Conservation (phyloP, 2,113 vertebrate genomes). For the Pheucticus melanocephalus region DNA sequence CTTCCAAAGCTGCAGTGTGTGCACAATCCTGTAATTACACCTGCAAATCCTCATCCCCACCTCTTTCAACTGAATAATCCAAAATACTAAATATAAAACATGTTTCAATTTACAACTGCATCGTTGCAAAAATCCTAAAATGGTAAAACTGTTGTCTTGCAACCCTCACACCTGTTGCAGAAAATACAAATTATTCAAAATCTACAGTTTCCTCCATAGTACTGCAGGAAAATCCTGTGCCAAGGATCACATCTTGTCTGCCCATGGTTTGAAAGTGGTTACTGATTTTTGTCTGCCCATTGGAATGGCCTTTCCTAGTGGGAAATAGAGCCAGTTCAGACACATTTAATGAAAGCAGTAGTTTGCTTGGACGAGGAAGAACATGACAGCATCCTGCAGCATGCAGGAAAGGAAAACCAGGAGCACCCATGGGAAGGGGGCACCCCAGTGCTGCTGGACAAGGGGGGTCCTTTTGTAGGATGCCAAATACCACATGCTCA, state of each 20-base stretch:
- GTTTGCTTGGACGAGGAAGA: neutral
- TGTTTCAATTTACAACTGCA: neutral
- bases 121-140: neutral
- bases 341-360: neutral
- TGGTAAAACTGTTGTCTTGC: neutral
- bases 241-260: neutral
- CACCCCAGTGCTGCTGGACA: neutral
- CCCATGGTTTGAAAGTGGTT: neutral
- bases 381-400: neutral
- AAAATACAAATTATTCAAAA: neutral
- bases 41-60: neutral
- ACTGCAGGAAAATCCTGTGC: neutral
- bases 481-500: neutral
- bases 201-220: neutral
- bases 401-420: neutral
- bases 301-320: neutral
- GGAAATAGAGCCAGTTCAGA: neutral
- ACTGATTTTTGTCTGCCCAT: rapidly evolving
- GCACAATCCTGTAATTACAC: neutral
- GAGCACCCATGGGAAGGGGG: neutral
- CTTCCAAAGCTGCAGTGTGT: neutral
- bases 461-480: neutral
- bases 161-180: neutral
- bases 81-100: neutral
- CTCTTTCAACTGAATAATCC: neutral